Conservation (phyloP, 1,140 invertebrate species). For the Nasonia longicornis region DNA sequence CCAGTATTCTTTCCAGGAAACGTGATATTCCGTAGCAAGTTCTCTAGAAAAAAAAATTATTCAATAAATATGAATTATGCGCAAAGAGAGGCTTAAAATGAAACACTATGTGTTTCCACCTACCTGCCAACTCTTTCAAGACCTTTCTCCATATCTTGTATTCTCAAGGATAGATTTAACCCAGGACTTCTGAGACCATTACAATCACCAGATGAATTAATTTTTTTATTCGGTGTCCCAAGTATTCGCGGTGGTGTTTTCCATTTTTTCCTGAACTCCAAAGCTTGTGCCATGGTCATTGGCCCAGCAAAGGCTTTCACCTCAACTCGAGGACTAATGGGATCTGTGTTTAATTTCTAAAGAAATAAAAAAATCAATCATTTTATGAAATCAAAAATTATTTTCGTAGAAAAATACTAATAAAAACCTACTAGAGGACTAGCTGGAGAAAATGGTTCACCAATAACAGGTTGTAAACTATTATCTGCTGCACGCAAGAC, state of each 20-base stretch:
- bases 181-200: conserved; percentile 48
- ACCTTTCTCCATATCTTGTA: conserved; percentile 85
- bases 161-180: conserved; percentile 69
- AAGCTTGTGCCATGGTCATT: conserved; percentile 81
- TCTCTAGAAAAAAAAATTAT: conserved; percentile 69
- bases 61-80: conserved; percentile 16
- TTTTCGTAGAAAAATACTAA: conserved; percentile 11
- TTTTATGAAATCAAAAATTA: conserved; percentile 19
- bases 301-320: conserved; percentile 88
- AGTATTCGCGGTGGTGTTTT: conserved; percentile 79
- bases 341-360: conserved; percentile 75
- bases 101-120: conserved; percentile 41
- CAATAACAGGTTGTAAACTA: conserved; percentile 78
- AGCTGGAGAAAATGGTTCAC: conserved; percentile 78
- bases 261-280: conserved; percentile 81
- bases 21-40: conserved; percentile 79
- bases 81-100: conserved; percentile 8
- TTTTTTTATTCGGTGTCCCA: conserved; percentile 47
- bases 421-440: conserved; percentile 71
- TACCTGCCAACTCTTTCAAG: conserved; percentile 85
- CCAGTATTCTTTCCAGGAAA: conserved; percentile 94
- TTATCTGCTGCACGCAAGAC: conserved; percentile 82
- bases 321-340: conserved; percentile 76
- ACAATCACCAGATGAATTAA: conserved; percentile 14
- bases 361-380: conserved; percentile 51